phyloP scores from a whole-genome alignment of 2,888 invertebrate genomes.

The Nyleta sp. region DNA sequence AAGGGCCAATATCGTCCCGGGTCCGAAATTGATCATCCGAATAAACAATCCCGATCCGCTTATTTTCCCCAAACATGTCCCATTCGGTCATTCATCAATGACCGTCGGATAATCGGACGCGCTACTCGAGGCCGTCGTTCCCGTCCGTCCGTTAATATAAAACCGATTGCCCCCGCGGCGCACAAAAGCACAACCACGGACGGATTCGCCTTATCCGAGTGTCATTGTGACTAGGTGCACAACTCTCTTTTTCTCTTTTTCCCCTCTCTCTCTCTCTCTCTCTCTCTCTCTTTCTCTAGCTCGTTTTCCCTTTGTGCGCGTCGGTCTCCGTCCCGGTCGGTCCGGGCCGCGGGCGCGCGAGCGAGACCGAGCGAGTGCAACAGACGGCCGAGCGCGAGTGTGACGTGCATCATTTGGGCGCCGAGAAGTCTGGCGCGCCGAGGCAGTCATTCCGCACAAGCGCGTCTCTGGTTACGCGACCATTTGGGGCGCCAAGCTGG shows the following conservation, averaged over 20 bases:
- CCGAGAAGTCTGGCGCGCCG: conserved; percentile 81
- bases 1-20: background rate
- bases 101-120: conserved; percentile 35
- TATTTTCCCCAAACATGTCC: conserved; percentile 45
- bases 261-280: background rate
- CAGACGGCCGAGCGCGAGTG: conserved; percentile 49
- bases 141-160: conserved; percentile 17
- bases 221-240: conserved; percentile 40
- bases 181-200: conserved; percentile 39
- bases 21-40: conserved; percentile 16
- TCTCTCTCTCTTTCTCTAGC: background rate
- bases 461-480: conserved; percentile 82
- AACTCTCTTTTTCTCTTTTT: background rate
- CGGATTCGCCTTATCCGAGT: conserved; percentile 37
- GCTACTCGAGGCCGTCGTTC: conserved; percentile 18
- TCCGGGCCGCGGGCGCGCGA: conserved; percentile 19
- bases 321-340: background rate
- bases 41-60: conserved; percentile 19
- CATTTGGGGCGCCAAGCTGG: conserved; percentile 82
- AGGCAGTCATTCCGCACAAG: conserved; percentile 67
- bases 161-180: conserved; percentile 31
- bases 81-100: conserved; percentile 48
- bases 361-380: conserved; percentile 63
- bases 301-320: background rate
- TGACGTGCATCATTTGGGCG: conserved; percentile 81